Evolutionary conservation across 2,888 invertebrate genomes (phyloP).

Genomic region (Nemoura dubitans): DNA sequence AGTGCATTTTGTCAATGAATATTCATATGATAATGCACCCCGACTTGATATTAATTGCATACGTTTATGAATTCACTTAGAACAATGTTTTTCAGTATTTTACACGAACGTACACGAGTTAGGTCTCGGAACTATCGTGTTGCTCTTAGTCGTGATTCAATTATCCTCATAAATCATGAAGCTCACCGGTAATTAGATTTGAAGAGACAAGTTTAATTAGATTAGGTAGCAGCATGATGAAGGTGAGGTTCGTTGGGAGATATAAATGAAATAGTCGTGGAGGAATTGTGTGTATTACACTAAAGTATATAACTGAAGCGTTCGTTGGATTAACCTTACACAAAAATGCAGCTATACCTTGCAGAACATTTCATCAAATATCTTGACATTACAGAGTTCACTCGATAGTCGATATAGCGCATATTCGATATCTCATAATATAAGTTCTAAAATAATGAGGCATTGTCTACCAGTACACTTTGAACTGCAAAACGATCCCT

Average conservation of each 20-base stretch:
- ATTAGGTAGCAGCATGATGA: background rate
- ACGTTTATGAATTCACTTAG: background rate
- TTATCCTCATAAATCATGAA: background rate
- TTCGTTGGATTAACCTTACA: too few species aligned
- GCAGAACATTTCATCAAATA: too few species aligned
- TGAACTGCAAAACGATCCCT: too few species aligned
- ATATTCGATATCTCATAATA: too few species aligned
- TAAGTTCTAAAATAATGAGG: too few species aligned
- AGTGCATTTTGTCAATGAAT: conserved; percentile 12
- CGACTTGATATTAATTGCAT: background rate
- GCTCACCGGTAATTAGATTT: background rate
- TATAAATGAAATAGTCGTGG: too few species aligned
- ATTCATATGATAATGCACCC: background rate
- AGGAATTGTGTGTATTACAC: too few species aligned
- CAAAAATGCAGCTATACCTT: too few species aligned
- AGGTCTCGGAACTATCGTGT: background rate
- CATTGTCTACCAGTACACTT: too few species aligned
- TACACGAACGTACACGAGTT: background rate
- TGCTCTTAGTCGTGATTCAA: background rate
- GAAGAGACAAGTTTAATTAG: conserved; percentile 27
- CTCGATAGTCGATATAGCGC: too few species aligned
- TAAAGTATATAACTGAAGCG: too few species aligned
- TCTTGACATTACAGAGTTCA: too few species aligned
- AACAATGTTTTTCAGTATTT: background rate
- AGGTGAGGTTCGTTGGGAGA: background rate